Evolutionary conservation across 2,797 vertebrate species (phyloP).

Genomic region (Cheirogaleus major): DNA sequence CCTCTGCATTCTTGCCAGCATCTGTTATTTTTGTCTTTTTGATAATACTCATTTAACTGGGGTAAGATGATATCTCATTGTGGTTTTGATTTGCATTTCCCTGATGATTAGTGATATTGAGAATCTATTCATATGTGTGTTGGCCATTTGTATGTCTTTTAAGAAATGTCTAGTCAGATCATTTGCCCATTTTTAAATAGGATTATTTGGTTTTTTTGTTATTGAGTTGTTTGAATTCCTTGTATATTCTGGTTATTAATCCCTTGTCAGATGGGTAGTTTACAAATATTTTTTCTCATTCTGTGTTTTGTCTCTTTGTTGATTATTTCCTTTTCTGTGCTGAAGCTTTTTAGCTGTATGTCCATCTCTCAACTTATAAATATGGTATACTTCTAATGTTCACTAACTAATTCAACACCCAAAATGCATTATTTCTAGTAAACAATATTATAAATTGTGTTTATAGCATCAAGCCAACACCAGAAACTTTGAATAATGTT

Average conservation of each 20-base stretch:
- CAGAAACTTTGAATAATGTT: background rate
- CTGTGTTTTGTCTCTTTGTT: background rate
- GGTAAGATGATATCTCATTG: background rate
- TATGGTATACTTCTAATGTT: background rate
- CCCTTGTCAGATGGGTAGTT: background rate
- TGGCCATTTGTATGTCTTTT: background rate
- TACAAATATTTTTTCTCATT: background rate
- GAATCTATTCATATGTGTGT: background rate
- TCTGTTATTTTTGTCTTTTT: background rate
- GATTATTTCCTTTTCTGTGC: background rate
- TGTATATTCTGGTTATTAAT: background rate
- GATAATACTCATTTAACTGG: background rate
- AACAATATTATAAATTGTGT: background rate
- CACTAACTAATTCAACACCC: background rate
- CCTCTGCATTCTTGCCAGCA: background rate
- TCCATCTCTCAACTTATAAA: background rate
- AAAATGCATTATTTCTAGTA: background rate
- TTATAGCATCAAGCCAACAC: background rate
- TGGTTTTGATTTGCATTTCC: background rate
- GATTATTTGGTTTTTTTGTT: background rate
- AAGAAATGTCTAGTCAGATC: background rate
- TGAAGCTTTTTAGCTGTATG: background rate
- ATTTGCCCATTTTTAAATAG: background rate
- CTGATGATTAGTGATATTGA: background rate
- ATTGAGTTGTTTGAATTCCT: background rate